A percentile compares a stretch with the other conserved stretches of the same genome.
Conservation (phyloP, 2,113 vertebrate genomes). For the Calidris pugnax region DNA sequence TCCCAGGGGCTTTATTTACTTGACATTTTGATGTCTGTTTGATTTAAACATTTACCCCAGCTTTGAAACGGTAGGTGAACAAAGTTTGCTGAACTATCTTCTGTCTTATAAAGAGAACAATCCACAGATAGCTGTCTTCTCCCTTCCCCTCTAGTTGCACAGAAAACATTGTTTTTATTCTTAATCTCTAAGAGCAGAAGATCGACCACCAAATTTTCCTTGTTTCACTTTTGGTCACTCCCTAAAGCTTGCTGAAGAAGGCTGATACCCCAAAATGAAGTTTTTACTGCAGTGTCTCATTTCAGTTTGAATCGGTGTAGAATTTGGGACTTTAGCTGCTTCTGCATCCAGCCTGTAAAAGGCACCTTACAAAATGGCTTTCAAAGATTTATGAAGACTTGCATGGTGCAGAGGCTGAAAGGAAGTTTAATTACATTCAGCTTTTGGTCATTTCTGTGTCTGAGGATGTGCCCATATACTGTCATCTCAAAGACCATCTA, state of each 20-base stretch:
- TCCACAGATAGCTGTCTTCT: background rate
- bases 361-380: background rate
- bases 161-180: background rate
- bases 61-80: background rate
- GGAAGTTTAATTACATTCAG: slow-evolving; percentile 60
- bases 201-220: background rate
- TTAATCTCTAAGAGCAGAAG: background rate
- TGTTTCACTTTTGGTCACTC: background rate
- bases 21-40: background rate
- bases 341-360: background rate
- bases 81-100: background rate
- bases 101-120: background rate
- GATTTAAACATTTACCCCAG: background rate
- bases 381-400: slow-evolving; percentile 49
- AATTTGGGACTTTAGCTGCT: background rate
- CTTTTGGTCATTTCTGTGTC: slow-evolving; percentile 53
- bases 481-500: slow-evolving; percentile 46
- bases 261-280: background rate
- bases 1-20: background rate
- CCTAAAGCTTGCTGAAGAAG: background rate
- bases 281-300: background rate
- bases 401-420: slow-evolving; percentile 8
- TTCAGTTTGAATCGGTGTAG: background rate
- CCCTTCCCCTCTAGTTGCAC: background rate
- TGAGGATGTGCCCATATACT: slow-evolving; percentile 23